Conservation (phyloP, 1,140 invertebrate species). For the Rhopalosiphum padi region DNA sequence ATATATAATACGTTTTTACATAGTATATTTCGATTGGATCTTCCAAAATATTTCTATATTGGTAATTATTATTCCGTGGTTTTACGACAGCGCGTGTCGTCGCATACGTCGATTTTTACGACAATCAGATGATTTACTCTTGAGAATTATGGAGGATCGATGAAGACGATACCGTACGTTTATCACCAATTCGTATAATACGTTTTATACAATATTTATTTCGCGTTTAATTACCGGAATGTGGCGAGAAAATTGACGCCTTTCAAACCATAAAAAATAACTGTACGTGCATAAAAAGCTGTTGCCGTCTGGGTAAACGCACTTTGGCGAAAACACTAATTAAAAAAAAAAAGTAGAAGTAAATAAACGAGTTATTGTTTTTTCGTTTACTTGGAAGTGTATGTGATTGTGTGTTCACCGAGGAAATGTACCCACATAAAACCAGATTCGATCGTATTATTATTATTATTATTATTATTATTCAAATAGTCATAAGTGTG, state of each 20-base stretch:
- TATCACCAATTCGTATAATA: not conserved
- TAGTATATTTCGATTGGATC: not conserved
- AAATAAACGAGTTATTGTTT: slow-evolving; percentile 9
- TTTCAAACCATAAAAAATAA: not conserved
- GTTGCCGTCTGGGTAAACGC: not conserved
- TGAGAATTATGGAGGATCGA: not conserved
- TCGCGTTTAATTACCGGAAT: not conserved
- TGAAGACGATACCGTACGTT: not conserved
- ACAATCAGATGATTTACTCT: not conserved
- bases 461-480: slow-evolving; percentile 27
- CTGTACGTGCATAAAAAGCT: not conserved
- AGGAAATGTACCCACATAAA: slow-evolving; percentile 34
- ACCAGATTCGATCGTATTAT: slow-evolving; percentile 37
- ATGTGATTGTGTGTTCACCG: not conserved
- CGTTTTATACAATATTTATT: not conserved
- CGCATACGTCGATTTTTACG: not conserved
- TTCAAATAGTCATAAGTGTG: slow-evolving; percentile 33
- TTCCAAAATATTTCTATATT: not conserved
- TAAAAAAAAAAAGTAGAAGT: not conserved
- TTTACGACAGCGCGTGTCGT: not conserved
- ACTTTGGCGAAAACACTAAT: not conserved
- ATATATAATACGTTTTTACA: not conserved
- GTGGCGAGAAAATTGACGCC: not conserved
- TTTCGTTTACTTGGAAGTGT: not conserved
- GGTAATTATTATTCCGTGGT: not conserved